These are phyloP conservation scores for Odontomachus brunneus DNA, from an alignment of 1,140 invertebrate species.

Conservation along the genomic window DNA sequence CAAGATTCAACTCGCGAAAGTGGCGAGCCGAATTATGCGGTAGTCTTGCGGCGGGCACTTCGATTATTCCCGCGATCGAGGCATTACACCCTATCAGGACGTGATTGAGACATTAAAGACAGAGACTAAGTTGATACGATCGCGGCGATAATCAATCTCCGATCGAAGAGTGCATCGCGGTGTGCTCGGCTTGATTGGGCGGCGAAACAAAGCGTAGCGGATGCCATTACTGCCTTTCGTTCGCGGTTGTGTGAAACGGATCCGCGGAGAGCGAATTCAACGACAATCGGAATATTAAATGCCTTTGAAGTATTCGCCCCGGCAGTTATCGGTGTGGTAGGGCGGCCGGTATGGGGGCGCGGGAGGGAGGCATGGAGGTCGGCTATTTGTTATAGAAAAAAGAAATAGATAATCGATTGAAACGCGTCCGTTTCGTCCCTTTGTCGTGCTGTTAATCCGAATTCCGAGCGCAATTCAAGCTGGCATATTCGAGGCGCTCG, in stretches of 20 bases:
- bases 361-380: background rate
- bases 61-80: conserved; percentile 11
- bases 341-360: no score
- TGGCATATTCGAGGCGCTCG: background rate
- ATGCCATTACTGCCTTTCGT: conserved; percentile 52
- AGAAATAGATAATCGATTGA: conserved; percentile 60
- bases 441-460: conserved; percentile 14
- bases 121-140: conserved; percentile 41
- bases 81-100: background rate
- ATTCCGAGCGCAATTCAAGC: background rate
- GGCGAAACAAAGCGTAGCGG: conserved; percentile 55
- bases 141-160: conserved; percentile 52
- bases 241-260: conserved; percentile 53
- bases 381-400: conserved; percentile 51
- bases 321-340: background rate
- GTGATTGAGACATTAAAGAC: conserved; percentile 32
- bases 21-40: background rate
- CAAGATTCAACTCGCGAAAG: background rate
- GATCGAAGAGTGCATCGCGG: conserved; percentile 38
- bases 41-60: background rate
- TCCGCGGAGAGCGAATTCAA: conserved; percentile 31
- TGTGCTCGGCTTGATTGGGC: conserved; percentile 39
- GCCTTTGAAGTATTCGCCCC: conserved; percentile 59
- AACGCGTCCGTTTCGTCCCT: conserved; percentile 38
- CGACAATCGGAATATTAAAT: conserved; percentile 68